A percentile compares a stretch with the other conserved stretches of the same genome.
Evolutionary conservation across 2,797 vertebrate genomes (phyloP).

Genomic region (Rhincodon typus): DNA sequence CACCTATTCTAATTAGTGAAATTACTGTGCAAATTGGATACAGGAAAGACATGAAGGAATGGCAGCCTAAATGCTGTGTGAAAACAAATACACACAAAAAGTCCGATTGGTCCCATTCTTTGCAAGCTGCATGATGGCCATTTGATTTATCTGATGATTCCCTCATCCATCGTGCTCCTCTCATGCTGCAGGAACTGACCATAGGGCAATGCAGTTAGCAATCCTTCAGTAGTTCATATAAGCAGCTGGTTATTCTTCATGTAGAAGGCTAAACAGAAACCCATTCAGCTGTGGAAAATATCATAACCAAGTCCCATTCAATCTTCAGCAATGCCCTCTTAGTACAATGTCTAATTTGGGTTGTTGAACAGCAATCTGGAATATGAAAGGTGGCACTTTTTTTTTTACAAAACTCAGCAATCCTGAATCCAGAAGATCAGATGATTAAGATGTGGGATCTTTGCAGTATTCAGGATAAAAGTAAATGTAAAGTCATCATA

Average conservation of each 20-base stretch:
- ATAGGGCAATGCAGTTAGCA: background rate
- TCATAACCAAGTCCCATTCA: background rate
- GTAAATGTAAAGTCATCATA: too few relatives aligned
- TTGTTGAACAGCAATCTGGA: background rate
- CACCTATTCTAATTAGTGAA: constrained; percentile 29
- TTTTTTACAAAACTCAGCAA: background rate
- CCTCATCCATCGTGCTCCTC: background rate
- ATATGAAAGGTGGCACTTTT: background rate
- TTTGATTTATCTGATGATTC: background rate
- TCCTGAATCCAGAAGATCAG: background rate
- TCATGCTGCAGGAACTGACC: background rate
- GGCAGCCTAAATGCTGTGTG: background rate
- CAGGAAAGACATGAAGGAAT: background rate
- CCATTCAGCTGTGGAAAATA: background rate
- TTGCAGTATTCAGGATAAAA: background rate
- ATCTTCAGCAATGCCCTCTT: background rate
- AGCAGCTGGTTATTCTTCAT: background rate
- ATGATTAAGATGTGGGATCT: background rate
- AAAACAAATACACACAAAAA: background rate
- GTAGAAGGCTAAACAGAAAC: background rate
- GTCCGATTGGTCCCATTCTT: background rate
- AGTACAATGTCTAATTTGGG: background rate
- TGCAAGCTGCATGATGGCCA: background rate
- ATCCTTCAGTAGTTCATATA: background rate
- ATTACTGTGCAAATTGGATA: constrained; percentile 28